Conservation (phyloP, 2,797 vertebrate genomes). For the Loriculus beryllinus region DNA sequence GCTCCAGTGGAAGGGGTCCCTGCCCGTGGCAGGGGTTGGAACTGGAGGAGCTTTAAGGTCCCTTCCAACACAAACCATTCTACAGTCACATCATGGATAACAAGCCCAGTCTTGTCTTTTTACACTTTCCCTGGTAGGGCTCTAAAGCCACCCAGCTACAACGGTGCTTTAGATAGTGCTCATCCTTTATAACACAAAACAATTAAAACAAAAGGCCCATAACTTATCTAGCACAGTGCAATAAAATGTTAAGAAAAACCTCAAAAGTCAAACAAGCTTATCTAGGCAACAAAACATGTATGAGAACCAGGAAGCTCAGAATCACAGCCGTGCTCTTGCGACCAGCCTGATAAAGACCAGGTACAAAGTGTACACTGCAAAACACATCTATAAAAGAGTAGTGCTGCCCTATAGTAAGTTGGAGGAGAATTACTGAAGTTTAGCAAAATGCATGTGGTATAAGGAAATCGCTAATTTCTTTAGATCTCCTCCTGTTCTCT, state of each 20-base stretch:
- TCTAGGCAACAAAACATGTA: not conserved
- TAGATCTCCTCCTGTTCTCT: not conserved
- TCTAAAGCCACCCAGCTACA: not conserved
- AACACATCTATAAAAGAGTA: not conserved
- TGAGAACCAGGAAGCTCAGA: not conserved
- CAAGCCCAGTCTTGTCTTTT: not conserved
- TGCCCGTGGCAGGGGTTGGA: not conserved
- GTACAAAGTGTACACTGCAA: not conserved
- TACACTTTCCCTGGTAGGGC: not conserved
- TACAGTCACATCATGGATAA: not conserved
- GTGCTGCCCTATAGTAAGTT: not conserved
- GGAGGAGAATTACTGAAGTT: not conserved
- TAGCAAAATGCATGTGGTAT: not conserved
- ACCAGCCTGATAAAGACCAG: not conserved
- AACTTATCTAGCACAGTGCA: not conserved
- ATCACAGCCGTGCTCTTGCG: not conserved
- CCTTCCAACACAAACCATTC: not conserved
- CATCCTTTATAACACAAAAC: not conserved
- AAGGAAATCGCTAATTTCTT: not conserved
- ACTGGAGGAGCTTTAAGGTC: fast-evolving
- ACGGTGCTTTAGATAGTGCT: not conserved
- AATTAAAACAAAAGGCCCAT: not conserved
- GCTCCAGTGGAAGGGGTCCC: not conserved
- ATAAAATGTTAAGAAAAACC: not conserved
- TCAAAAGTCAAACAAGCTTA: not conserved